Evolutionary conservation across 2,888 invertebrate genomes (phyloP), one percentile per base, ranked within the genome.

Genomic region (Heliconius ismenius): DNA sequence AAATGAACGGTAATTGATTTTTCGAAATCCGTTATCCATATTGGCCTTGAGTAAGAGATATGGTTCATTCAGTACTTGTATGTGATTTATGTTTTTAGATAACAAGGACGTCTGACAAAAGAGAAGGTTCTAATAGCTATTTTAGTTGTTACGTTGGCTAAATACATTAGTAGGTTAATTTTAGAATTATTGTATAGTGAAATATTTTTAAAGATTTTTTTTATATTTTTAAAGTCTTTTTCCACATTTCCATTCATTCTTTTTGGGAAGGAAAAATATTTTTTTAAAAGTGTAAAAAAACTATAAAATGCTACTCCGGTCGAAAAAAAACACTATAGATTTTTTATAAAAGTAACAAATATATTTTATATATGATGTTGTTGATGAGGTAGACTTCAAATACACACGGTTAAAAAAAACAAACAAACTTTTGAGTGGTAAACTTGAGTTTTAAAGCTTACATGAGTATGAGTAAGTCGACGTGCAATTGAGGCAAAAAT

Each of bases 71-170:
- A 72, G 39, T 65, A 73, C 43, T 28, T 72, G 39, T 13, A 62
- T 54, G 72, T 32, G 89, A 91, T 89, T 88, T 87, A 90, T 86
- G 83, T 86, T 85, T 82, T 79, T 15, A 74, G 65, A 76, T 75
- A 85, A 84, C 85, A 84, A 79, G 80, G 81, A 80, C 83, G 79
- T 83, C 84, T 81, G 86, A 90, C 87, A 90, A 91, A 86, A 85
- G 86, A 87, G 87, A 86, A 83, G 84, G 86, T 86, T 84, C 86
- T 84, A 86, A 85, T 86, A 88, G 84, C 81, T 82, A 78, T 83
- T 80, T 89, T 89, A 92, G 90, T 90, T 91, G 91, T 92, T 90
- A 91, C 88, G 13, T 70, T 58, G 32, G n/a, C 54, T 15, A 70
- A 58, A 36, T 32, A 32, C 9, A 32, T n/a, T 58, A 36, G 87